Evolutionary conservation across 2,888 invertebrate species (phyloP).

Genomic region (Synanthedon vespiformis): DNA sequence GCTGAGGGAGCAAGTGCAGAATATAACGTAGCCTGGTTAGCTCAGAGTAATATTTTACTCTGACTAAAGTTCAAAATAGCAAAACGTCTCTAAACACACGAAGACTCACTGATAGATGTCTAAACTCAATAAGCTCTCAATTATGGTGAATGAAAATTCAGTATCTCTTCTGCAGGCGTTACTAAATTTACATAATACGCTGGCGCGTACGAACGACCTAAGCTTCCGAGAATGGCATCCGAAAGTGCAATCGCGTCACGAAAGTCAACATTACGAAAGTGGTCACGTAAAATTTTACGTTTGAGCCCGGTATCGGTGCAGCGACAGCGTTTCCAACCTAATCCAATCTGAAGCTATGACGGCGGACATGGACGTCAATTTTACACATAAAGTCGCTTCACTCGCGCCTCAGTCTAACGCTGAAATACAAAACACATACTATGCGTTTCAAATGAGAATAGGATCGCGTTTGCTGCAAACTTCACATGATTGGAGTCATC

Average conservation of each 20-base stretch:
- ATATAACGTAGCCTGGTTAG: no score
- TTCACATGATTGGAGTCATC: no score
- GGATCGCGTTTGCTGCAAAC: no score
- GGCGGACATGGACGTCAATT: constrained; percentile 56
- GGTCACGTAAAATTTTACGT: constrained; percentile 70
- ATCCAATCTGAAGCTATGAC: constrained; percentile 64
- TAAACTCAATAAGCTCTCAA: constrained; percentile 13
- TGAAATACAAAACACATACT: neutral
- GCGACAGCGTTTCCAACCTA: constrained; percentile 56
- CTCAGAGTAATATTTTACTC: no score
- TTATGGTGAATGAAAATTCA: constrained; percentile 10
- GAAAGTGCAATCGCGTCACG: constrained; percentile 51
- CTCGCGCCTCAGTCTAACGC: neutral
- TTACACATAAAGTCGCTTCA: constrained; percentile 29
- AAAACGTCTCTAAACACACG: no score
- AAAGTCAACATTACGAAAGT: constrained; percentile 57
- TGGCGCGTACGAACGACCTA: constrained; percentile 33
- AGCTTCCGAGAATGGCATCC: constrained; percentile 33
- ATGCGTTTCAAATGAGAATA: no score
- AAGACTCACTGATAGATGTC: constrained; percentile 1
- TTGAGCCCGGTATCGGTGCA: constrained; percentile 52
- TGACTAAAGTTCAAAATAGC: no score
- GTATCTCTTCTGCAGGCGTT: constrained; percentile 32
- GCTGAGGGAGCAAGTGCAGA: no score
- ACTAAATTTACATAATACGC: constrained; percentile 51